Base-by-base conservation (phyloP, 2,888 invertebrate species). In the Troides oblongomaculatus region DNA sequence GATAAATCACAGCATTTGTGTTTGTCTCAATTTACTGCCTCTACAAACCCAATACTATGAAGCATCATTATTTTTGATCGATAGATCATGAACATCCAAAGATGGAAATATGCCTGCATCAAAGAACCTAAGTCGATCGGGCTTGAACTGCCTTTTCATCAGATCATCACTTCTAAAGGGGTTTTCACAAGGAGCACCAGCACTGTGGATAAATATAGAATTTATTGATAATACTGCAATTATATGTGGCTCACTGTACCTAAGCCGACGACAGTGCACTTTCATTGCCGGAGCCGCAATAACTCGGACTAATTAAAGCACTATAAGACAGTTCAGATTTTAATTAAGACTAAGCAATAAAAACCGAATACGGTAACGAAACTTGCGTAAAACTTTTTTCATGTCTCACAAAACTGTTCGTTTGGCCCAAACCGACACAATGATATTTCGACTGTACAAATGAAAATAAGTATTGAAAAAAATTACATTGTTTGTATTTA, bases 271-370 rank as follows among this genome's bases (percentile, higher is more conserved):
- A 25, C 43, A 60, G 39, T 50, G 65, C 36, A 21, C 43, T 68
- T 64, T 69, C 60, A 61, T 69, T 60, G 62, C 50, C 63, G 56
- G 25, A n/a, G 46, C 60, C 66, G 56, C 39, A 64, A 67, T 61
- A 70, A 70, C 58, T 66, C 58, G 66, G 64, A 23, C 53, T 66
- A 70, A 70, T 70, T 66, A 70, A 70, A 63, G 53, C 63, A 57
- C 36, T 66, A 64, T 64, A 66, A 66, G 63, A 70, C 70, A 70
- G 66, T 53, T 63, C 63, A 66, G 70, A 62, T 64, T 70, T 70
- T 66, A 70, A 66, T 70, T 70, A 70, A 70, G 66, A 70, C 60
- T 66, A 64, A 66, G 70, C 66, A 66, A 66, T 70, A 70, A 70
- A 70, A 70, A n/a, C 66, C 59, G 70, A 70, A 66, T 70, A 64